phyloP scores from a whole-genome alignment of 2,888 invertebrate species.

The Panopea generosa region DNA sequence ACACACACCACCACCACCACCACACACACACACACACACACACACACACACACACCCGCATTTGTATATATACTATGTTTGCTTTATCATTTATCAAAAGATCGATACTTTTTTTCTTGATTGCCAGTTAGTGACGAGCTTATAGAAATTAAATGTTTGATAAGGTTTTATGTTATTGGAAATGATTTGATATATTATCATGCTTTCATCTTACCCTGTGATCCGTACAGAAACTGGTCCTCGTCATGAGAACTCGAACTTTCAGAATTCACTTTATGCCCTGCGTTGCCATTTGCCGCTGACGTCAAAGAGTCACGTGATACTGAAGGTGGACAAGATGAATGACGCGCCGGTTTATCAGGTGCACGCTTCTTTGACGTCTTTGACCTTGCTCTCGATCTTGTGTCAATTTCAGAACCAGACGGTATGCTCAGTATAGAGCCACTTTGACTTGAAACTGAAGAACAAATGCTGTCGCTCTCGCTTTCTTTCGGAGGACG shows the following conservation, averaged over 20 bases:
- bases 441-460: slow-evolving; percentile 51
- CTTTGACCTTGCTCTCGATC: slow-evolving; percentile 54
- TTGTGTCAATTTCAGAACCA: background rate
- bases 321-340: slow-evolving; percentile 58
- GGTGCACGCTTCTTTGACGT: slow-evolving; percentile 56
- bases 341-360: slow-evolving; percentile 54
- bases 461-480: slow-evolving; percentile 44
- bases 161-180: too few relatives aligned
- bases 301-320: slow-evolving; percentile 42
- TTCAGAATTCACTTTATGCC: background rate
- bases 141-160: too few relatives aligned
- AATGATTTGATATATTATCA: too few relatives aligned
- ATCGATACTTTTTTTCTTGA: too few relatives aligned
- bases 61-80: too few relatives aligned
- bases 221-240: slow-evolving; percentile 1
- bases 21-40: too few relatives aligned
- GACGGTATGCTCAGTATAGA: slow-evolving; percentile 32
- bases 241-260: slow-evolving; percentile 17
- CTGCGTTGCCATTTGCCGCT: background rate
- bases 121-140: too few relatives aligned
- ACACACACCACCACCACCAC: too few relatives aligned
- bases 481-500: slow-evolving; percentile 34
- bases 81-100: too few relatives aligned
- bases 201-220: slow-evolving; percentile 8
- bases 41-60: too few relatives aligned